Base-by-base conservation (phyloP, 1,140 invertebrate genomes). In the Musca domestica region DNA sequence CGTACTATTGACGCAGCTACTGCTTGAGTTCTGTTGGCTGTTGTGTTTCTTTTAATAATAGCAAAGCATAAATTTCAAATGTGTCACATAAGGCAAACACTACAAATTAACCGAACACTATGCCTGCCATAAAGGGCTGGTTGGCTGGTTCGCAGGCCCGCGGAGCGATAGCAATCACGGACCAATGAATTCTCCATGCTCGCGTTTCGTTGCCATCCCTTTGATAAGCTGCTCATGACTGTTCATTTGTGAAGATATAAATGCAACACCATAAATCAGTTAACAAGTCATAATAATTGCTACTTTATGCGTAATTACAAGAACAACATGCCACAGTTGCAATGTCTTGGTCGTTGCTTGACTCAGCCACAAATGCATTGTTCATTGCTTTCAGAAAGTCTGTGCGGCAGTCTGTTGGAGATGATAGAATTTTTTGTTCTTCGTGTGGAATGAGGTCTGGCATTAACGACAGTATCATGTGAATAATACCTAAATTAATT, bases 281-380 rank as follows among this genome's bases (percentile, higher is more conserved):
- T 61, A 61, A 61, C 56, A 61, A 58, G 56, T 61, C 56, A 61
- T 61, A 61, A 19, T 61, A 61, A 61, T 61, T 61, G 56, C 56
- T 34, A 61, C 56, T 61, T 61, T 61, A 61, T 61, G 56, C 56
- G 27, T 61, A 61, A 61, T 61, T 61, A 61, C 56, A 61, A 61
- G 56, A 61, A 61, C 27, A 61, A 19, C 56, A 61, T 61, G 56
- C 56, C 56, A 61, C 27, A 34, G 27, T 41, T 27, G 10, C 56
- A 61, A 30, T 61, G 12, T 61, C 30, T 41, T 41, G 34, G 34
- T 12, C 6, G 34, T 41, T 9, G 4, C 12, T 41, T 41, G 34
- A 2, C 34, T 41, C 10, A 9, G 34, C 10, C 4, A 41, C 10
- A 41, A n/a, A n/a, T n/a, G n/a, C 34, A 41, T 41, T 41, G 34